These are phyloP conservation scores for Lacanobia oleracea DNA, from an alignment of 2,888 invertebrate species.

Conservation along the genomic window DNA sequence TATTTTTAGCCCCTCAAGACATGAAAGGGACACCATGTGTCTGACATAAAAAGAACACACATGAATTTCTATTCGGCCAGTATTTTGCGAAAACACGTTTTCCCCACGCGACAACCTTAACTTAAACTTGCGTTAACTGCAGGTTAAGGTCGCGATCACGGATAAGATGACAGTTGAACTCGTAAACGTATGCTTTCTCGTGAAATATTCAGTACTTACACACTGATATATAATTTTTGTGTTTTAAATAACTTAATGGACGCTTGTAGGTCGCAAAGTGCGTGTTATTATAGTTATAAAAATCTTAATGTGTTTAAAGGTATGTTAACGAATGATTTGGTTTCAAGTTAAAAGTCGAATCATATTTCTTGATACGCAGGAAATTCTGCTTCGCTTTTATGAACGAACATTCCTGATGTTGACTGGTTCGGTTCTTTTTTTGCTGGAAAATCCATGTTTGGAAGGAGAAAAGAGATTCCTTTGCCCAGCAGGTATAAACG, in stretches of 20 bases:
- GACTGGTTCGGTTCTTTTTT: neutral
- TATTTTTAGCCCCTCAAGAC: no score
- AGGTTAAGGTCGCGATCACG: conserved; percentile 52
- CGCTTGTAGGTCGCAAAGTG: conserved; percentile 38
- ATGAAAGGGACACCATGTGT: no score
- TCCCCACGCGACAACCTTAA: conserved; percentile 41
- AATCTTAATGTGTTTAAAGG: conserved; percentile 54
- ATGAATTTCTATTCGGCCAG: conserved; percentile 31
- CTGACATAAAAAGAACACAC: neutral
- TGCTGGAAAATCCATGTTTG: conserved; percentile 11
- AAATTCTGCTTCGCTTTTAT: conserved; percentile 15
- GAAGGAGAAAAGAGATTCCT: conserved; percentile 5
- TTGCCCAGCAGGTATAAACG: neutral
- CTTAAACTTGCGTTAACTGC: conserved; percentile 34
- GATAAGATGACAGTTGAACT: conserved; percentile 65
- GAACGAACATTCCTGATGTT: neutral
- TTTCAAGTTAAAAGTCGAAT: conserved; percentile 21
- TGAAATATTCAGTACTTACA: conserved; percentile 59
- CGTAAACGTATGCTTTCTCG: conserved; percentile 63
- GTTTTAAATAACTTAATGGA: conserved; percentile 62
- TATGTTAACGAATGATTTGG: conserved; percentile 53
- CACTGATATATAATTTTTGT: conserved; percentile 56
- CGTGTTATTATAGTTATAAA: conserved; percentile 63
- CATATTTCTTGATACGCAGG: conserved; percentile 14
- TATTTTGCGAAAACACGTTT: conserved; percentile 32